phyloP scores from a whole-genome alignment of 2,888 invertebrate genomes.

The Therioaphis trifolii region DNA sequence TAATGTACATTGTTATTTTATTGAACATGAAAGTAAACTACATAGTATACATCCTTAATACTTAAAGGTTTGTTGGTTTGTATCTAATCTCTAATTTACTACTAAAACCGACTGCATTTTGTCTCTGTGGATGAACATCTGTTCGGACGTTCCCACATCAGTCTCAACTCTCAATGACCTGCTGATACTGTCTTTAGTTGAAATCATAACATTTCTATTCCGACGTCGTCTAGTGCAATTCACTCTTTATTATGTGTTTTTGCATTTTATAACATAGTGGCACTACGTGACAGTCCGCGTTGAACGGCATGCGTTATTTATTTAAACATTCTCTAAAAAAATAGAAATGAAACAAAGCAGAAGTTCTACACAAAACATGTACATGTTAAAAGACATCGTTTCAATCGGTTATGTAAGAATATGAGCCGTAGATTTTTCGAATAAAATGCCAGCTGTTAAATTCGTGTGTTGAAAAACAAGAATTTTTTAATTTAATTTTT shows the following conservation, averaged over 20 bases:
- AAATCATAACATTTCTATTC: neutral
- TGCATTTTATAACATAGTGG: neutral
- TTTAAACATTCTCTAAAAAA: too few species aligned
- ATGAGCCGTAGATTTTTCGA: too few species aligned
- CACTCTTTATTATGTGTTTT: neutral
- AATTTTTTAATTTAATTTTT: too few species aligned
- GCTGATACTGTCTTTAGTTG: neutral
- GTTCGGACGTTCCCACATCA: constrained; percentile 14
- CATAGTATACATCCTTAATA: too few species aligned
- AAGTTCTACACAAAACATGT: too few species aligned
- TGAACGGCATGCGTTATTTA: neutral
- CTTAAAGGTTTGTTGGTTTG: neutral
- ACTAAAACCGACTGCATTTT: neutral
- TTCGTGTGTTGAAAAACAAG: too few species aligned
- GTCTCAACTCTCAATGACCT: neutral
- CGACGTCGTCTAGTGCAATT: neutral
- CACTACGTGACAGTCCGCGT: neutral
- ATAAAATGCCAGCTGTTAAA: too few species aligned
- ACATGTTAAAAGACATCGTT: too few species aligned
- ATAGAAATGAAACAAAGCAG: too few species aligned
- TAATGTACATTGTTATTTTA: neutral
- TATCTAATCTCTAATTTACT: neutral
- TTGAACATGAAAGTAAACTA: neutral
- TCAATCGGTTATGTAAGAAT: too few species aligned
- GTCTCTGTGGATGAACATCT: neutral